Conservation (phyloP, 1,140 invertebrate genomes). For the Lepidurus packardi region DNA sequence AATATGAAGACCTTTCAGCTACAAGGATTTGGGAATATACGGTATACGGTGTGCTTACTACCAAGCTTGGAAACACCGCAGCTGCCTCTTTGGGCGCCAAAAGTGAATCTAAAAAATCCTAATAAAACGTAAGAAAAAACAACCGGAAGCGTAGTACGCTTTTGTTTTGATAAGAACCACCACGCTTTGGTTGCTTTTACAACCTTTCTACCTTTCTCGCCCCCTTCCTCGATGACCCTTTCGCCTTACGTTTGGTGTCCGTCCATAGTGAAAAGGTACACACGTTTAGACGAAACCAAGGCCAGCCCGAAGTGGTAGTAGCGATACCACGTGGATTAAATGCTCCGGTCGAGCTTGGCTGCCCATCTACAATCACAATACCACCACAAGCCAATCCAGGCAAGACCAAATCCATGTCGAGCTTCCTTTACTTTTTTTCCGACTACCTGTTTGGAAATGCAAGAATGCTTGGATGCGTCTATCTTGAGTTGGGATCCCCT, state of each 20-base stretch:
- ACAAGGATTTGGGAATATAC: too few relatives aligned
- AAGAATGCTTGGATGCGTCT: neutral
- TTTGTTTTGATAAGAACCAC: neutral
- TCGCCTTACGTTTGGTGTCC: neutral
- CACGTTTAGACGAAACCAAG: neutral
- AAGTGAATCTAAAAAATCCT: neutral
- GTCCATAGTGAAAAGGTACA: neutral
- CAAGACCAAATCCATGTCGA: neutral
- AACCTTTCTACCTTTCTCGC: neutral
- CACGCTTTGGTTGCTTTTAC: conserved; percentile 8
- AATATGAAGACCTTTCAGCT: too few relatives aligned
- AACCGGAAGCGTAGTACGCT: neutral
- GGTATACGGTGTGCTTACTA: too few relatives aligned
- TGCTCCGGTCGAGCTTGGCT: conserved; percentile 16
- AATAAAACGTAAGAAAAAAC: neutral
- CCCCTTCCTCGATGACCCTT: neutral
- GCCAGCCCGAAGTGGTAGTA: neutral
- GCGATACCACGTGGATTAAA: conserved; percentile 12
- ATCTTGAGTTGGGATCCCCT: neutral
- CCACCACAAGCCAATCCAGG: conserved; percentile 3
- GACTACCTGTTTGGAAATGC: neutral
- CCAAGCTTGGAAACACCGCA: neutral
- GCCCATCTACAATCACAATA: neutral
- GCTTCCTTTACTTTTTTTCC: neutral
- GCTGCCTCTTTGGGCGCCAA: conserved; percentile 10